Evolutionary conservation across 2,888 invertebrate species (phyloP), one percentile per base, ranked within the genome.

Genomic region (Tuta absoluta): DNA sequence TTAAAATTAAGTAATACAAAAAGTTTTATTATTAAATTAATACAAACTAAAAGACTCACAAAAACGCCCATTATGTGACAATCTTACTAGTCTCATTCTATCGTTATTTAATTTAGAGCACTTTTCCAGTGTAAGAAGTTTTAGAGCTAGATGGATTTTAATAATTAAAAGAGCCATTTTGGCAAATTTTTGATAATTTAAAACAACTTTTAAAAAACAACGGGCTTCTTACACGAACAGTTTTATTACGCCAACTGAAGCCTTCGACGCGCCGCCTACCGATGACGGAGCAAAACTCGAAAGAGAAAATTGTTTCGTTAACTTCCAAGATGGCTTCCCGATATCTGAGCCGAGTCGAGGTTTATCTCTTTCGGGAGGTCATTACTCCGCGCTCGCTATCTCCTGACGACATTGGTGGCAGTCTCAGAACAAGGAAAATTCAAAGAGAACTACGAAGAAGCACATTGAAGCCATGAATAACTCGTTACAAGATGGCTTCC

Each of bases 271-370:
- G 51, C 21, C 51, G 51, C 51, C 51, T 57, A 62, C 66, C 62
- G 59, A 60, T 23, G 59, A 59, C 59, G 37, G 37, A 11, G 59
- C 37, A 41, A 45, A 45, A 28, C 41, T 12, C 48, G 28, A 57
- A 66, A 64, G 28, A 66, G 65, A 66, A 70, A 67, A 69, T 70
- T 71, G 70, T 70, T 67, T 69, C 62, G 71, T 68, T 68, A 62
- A 66, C 45, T 66, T 62, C 51, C 61, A 51, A 65, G 62, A 66
- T 62, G 63, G 66, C 62, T 68, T 53, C 51, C 61, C 60, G 63
- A 66, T 60, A 63, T 28, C 62, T 19, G 65, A 37, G 21, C 41
- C n/a, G 41, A 21, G 33, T 8, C 38, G 56, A 65, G 61, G 57
- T 62, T 63, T 65, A 65, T 64, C 64, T 17, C 21, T 28, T 65